phyloP scores from a whole-genome alignment of 1,140 invertebrate species.

The Psilanteris sp. region DNA sequence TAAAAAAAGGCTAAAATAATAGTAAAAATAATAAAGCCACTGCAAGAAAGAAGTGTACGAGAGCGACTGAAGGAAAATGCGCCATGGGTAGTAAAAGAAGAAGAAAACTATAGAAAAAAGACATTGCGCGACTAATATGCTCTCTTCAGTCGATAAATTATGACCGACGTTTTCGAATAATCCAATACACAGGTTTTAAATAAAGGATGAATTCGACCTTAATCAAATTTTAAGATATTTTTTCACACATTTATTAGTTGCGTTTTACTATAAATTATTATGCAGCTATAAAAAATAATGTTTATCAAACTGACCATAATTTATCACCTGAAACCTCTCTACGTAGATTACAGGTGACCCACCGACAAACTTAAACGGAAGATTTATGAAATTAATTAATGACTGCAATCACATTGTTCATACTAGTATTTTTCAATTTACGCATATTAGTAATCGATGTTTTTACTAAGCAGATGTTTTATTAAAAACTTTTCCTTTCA shows the following conservation, averaged over 20 bases:
- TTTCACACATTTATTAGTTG: too few species aligned
- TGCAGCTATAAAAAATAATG: constrained; percentile 12
- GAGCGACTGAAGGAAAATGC: constrained; percentile 2
- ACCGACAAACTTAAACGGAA: not conserved
- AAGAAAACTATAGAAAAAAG: constrained; percentile 20
- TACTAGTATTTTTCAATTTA: too few species aligned
- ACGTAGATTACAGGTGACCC: constrained; percentile 12
- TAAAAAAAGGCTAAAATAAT: constrained; percentile 46
- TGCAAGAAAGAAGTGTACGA: constrained; percentile 8
- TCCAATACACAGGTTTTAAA: constrained; percentile 38
- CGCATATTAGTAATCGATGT: too few species aligned
- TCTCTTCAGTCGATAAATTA: constrained; percentile 37
- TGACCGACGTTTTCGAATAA: constrained; percentile 55
- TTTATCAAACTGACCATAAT: constrained; percentile 12
- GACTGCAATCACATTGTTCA: too few species aligned
- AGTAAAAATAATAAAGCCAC: constrained; percentile 38
- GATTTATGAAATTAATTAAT: constrained; percentile 40
- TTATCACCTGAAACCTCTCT: constrained; percentile 13
- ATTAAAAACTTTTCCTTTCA: too few species aligned
- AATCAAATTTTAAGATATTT: constrained; percentile 42
- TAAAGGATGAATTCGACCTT: constrained; percentile 29
- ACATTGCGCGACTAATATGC: constrained; percentile 13
- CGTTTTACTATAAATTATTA: constrained; percentile 46
- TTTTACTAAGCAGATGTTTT: too few species aligned
- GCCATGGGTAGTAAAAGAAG: constrained; percentile 5